Base-by-base conservation (phyloP, 2,797 vertebrate genomes). In the Lagodon rhomboides region DNA sequence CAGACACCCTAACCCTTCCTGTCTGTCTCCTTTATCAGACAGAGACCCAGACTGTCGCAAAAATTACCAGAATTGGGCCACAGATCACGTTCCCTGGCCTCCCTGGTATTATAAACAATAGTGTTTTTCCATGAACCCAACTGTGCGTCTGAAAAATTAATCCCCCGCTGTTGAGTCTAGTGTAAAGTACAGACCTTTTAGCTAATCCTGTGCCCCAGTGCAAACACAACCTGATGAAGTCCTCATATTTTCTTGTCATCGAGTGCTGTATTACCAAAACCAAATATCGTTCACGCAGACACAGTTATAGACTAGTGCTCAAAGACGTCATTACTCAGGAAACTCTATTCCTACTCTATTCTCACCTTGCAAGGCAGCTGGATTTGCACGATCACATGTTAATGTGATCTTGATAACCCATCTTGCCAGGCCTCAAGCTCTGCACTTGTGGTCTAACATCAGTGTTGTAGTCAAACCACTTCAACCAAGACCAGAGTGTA, bases 31-130 rank as follows among this genome's bases (percentile, higher is more conserved):
- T 69, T 55, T 49, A 25, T 13, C 83, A 88, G 80, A 87, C 74
- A 76, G 62, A 66, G 58, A 85, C 69, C 71, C 80, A 87, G 82
- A 85, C 73, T 49, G 68, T 56, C 61, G 50, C 43, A 34, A 38
- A 76, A 73, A 61, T 20, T n/a, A 34, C 27, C 58, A 82, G 65
- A 90, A 90, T 11, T 86, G 55, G 85, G 76, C 17, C 79, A 76
- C 53, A 15, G 53, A 17, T 82, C 49, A 56, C 1, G 10, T 59
- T 74, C 25, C 27, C 44, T 68, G 51, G 43, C 76, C 53, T 79
- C 72, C 66, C 76, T 22, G 43, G n/a, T n/a, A 51, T 74, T 72
- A 72, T 16, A 61, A 56, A 76, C 51, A 73, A 75, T 20, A 65
- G 25, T 3, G n/a, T 54, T 81, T 66, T 16, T 10, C 49, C 41